Conservation (phyloP, 2,797 vertebrate species). For the Enteromius radiatus region DNA sequence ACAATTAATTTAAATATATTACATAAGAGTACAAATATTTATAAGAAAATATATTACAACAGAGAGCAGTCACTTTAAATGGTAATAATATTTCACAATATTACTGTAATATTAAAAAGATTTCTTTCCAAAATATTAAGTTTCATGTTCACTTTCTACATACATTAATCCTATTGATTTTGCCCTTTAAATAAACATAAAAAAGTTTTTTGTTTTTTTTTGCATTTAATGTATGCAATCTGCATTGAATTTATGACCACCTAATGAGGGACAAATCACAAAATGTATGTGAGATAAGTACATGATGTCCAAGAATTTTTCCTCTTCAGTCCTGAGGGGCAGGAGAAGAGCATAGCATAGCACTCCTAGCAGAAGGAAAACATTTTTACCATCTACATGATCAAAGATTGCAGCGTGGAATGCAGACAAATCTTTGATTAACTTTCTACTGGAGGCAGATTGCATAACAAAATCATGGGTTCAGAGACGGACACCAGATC, state of each 20-base stretch:
- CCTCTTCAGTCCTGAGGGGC: neutral
- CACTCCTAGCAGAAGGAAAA: conserved; percentile 11
- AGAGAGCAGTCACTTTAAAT: neutral
- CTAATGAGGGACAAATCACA: neutral
- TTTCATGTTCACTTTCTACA: neutral
- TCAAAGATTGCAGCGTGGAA: neutral
- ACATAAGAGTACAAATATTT: too few species aligned
- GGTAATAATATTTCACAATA: neutral
- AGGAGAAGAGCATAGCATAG: neutral
- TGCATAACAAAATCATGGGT: conserved; percentile 28
- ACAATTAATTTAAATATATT: neutral
- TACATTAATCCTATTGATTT: neutral
- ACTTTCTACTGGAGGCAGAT: conserved; percentile 23
- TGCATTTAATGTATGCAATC: too few species aligned
- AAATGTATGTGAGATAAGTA: neutral
- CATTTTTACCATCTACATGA: neutral
- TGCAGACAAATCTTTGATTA: conserved; percentile 19
- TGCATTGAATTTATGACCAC: neutral
- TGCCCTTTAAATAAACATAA: neutral
- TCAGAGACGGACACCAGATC: conserved; percentile 3
- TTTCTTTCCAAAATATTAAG: neutral
- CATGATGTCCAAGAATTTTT: conserved; percentile 9
- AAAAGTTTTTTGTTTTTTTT: too few species aligned
- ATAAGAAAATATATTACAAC: neutral
- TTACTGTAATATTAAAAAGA: neutral